Conservation (phyloP, 2,888 invertebrate genomes). For the Erebia epiphron region DNA sequence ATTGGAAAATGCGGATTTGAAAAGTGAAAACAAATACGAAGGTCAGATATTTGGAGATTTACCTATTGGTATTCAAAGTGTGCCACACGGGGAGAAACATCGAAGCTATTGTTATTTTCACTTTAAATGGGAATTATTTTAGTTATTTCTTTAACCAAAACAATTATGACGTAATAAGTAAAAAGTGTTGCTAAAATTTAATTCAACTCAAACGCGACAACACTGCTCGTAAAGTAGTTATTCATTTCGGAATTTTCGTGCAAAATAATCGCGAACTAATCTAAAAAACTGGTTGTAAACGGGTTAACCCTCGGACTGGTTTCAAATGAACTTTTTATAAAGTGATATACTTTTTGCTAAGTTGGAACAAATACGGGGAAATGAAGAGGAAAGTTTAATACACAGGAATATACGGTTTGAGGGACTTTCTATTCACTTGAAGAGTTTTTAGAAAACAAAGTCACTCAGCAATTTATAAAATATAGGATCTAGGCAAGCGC, state of each 20-base stretch:
- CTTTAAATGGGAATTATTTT: background rate
- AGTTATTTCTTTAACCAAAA: background rate
- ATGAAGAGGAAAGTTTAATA: conserved; percentile 14
- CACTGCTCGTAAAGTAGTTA: background rate
- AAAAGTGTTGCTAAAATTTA: background rate
- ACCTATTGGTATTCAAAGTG: conserved; percentile 1
- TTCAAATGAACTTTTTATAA: conserved; percentile 13
- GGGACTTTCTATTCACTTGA: background rate
- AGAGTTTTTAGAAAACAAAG: background rate
- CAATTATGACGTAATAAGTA: background rate
- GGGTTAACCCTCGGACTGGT: conserved; percentile 12
- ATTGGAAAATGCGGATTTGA: background rate
- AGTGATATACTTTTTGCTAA: conserved; percentile 1
- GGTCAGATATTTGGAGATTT: background rate
- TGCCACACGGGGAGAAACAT: conserved; percentile 7
- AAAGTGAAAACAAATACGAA: background rate
- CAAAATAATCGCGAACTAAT: conserved; percentile 17
- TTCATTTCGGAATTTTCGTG: conserved; percentile 10
- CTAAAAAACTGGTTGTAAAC: conserved; percentile 28
- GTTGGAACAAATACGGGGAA: conserved; percentile 15
- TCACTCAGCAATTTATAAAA: no score
- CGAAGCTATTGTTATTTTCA: background rate
- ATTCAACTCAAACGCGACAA: background rate
- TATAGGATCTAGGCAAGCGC: no score
- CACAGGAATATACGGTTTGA: background rate